These are phyloP conservation scores for Elymnias hypermnestra DNA, from an alignment of 1,140 invertebrate species.

Conservation along the genomic window DNA sequence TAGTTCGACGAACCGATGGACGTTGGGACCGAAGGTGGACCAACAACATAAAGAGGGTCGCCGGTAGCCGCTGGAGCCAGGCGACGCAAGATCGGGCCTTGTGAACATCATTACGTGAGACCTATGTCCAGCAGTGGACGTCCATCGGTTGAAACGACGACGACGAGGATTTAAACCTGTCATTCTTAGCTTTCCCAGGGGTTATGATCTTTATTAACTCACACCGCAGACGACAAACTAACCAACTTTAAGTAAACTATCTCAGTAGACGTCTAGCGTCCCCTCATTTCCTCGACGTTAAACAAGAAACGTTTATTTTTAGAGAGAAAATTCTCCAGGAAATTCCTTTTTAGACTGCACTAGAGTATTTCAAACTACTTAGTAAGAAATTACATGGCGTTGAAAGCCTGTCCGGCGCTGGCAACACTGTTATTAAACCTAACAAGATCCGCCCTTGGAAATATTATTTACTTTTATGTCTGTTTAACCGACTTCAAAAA, in stretches of 20 bases:
- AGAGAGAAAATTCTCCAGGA: slow-evolving; percentile 37
- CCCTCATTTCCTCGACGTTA: slow-evolving; percentile 45
- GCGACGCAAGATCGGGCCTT: too few relatives aligned
- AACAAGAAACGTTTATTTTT: slow-evolving; percentile 56
- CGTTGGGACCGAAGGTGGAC: too few relatives aligned
- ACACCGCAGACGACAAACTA: slow-evolving; percentile 30
- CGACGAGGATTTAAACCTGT: too few relatives aligned
- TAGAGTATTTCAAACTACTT: slow-evolving; percentile 46
- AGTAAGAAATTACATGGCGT: slow-evolving; percentile 42
- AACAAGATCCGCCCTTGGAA: slow-evolving; percentile 30
- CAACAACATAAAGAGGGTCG: too few relatives aligned
- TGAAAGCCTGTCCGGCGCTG: slow-evolving; percentile 30
- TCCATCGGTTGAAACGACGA: too few relatives aligned
- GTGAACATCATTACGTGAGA: too few relatives aligned
- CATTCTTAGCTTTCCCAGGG: too few relatives aligned
- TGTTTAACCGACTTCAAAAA: too few relatives aligned
- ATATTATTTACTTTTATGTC: slow-evolving; percentile 17
- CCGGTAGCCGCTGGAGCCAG: too few relatives aligned
- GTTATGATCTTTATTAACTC: slow-evolving; percentile 46
- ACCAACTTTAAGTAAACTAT: slow-evolving; percentile 55
- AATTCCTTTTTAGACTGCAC: slow-evolving; percentile 44
- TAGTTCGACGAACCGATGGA: too few relatives aligned
- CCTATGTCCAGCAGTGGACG: too few relatives aligned
- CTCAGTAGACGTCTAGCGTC: slow-evolving; percentile 29
- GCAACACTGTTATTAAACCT: slow-evolving; percentile 41